phyloP scores from a whole-genome alignment of 2,113 vertebrate species.

The Nicator chloris region DNA sequence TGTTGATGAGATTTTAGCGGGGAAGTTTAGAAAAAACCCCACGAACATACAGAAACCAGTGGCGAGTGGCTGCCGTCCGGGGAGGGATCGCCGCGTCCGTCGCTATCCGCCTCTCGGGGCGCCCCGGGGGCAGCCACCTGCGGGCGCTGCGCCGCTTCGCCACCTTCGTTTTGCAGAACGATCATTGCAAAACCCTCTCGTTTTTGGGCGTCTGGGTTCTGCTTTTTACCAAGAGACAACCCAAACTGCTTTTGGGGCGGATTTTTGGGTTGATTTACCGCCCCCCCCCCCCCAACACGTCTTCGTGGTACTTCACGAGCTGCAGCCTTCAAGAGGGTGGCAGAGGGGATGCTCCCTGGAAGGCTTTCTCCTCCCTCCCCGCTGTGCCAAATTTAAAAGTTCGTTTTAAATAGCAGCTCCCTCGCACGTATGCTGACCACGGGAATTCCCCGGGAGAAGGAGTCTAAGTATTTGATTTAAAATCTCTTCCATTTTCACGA shows the following conservation, averaged over 20 bases:
- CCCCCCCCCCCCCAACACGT: fast-evolving
- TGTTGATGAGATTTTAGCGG: neutral
- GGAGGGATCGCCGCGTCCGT: neutral
- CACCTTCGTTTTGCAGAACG: neutral
- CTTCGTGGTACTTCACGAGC: neutral
- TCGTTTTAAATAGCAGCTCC: neutral
- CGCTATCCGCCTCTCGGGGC: neutral
- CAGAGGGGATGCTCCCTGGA: neutral
- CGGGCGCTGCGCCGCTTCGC: neutral
- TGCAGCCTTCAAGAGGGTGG: neutral
- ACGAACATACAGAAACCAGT: fast-evolving
- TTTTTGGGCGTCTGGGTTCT: fast-evolving
- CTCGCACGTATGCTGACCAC: neutral
- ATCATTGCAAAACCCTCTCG: neutral
- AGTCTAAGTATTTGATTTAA: neutral
- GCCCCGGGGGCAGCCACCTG: neutral
- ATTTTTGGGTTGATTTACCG: neutral
- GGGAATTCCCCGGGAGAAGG: neutral
- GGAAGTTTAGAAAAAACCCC: neutral
- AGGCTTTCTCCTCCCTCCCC: neutral
- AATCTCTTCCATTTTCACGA: neutral
- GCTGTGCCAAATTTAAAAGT: neutral
- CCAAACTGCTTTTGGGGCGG: neutral
- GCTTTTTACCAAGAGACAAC: neutral
- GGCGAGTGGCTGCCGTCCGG: neutral